A percentile compares a stretch with the other conserved stretches of the same genome.
Conservation (phyloP, 92 coral and sea anemone species). For the Phymanthus crucifer region DNA sequence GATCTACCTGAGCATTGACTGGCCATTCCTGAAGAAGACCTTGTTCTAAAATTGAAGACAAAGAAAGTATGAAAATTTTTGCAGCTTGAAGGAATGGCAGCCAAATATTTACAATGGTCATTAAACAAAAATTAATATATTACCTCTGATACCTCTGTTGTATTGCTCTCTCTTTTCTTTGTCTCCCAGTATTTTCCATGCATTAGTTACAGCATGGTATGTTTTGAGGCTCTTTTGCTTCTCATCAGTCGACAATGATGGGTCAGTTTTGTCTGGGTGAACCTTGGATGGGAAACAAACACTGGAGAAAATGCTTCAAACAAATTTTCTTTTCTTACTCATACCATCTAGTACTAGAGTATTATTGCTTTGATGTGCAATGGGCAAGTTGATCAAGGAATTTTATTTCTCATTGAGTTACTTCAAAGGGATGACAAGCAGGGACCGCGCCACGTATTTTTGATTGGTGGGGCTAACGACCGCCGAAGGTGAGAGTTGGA, state of each 20-base stretch:
- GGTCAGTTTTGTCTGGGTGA: constrained; percentile 84
- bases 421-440: too few relatives aligned
- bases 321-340: too few relatives aligned
- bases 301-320: background rate
- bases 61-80: background rate
- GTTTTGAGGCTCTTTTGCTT: constrained; percentile 49
- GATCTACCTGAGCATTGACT: constrained; percentile 85
- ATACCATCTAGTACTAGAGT: too few relatives aligned
- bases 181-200: constrained; percentile 84
- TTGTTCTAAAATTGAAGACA: constrained; percentile 42
- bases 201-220: constrained; percentile 69
- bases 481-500: too few relatives aligned
- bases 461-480: too few relatives aligned
- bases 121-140: too few relatives aligned
- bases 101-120: too few relatives aligned
- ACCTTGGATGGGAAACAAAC: constrained; percentile 38
- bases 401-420: too few relatives aligned
- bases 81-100: too few relatives aligned
- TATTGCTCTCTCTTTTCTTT: constrained; percentile 50
- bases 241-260: constrained; percentile 33
- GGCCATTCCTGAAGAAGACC: constrained; percentile 87
- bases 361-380: too few relatives aligned
- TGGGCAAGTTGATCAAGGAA: too few relatives aligned
- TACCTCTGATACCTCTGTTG: constrained; percentile 88
- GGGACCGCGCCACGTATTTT: too few relatives aligned